These are phyloP conservation scores for Furnarius figulus DNA, from an alignment of 2,113 vertebrate species.

Conservation along the genomic window DNA sequence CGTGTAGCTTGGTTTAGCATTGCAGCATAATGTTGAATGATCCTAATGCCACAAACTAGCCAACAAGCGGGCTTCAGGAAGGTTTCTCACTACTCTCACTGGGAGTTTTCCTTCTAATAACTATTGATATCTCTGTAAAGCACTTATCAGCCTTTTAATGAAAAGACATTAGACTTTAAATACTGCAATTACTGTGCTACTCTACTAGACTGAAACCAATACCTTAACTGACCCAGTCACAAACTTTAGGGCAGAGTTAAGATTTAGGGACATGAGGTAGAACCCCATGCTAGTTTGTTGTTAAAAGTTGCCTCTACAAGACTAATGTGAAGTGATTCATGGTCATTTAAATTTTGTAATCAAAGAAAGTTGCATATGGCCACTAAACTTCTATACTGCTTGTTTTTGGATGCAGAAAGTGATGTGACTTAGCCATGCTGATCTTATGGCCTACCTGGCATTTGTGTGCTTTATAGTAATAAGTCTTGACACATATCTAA, in stretches of 20 bases:
- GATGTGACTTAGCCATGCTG: background rate
- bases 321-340: background rate
- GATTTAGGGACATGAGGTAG: background rate
- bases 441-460: background rate
- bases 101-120: background rate
- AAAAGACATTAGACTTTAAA: background rate
- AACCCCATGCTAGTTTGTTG: background rate
- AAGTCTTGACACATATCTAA: background rate
- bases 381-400: background rate
- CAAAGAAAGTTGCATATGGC: background rate
- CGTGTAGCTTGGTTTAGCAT: background rate
- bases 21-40: background rate
- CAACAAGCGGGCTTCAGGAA: background rate
- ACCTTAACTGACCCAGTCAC: background rate
- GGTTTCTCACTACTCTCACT: background rate
- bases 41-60: fast-evolving
- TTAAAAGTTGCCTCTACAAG: background rate
- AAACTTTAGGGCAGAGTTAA: background rate
- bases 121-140: background rate
- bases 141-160: background rate
- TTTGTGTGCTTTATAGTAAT: background rate
- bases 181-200: background rate
- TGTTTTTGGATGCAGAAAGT: background rate
- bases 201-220: background rate
- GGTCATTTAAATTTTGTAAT: background rate